Conservation (phyloP, 37 sponge, comb jelly and placozoan species). For the Diacarnus erythraeanus region DNA sequence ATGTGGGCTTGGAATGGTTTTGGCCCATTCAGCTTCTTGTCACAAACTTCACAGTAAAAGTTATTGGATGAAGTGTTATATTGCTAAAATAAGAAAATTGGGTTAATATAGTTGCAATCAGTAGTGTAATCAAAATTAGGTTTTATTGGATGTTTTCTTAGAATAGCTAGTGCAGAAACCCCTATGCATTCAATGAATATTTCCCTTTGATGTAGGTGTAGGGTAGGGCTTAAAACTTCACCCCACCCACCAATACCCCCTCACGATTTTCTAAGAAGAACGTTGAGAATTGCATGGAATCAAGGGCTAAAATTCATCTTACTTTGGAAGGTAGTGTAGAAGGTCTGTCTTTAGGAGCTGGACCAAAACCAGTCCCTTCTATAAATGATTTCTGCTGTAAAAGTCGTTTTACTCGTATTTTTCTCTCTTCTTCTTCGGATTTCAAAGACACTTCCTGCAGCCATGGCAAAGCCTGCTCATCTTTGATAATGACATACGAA, state of each 20-base stretch:
- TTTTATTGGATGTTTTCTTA: too few relatives aligned
- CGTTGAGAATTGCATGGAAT: too few relatives aligned
- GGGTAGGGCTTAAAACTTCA: too few relatives aligned
- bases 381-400: constrained; percentile 21
- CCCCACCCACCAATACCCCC: too few relatives aligned
- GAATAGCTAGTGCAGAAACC: too few relatives aligned
- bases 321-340: constrained; percentile 7
- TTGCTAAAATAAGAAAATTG: too few relatives aligned
- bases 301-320: neutral
- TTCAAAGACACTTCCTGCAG: constrained; percentile 38
- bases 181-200: too few relatives aligned
- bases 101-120: too few relatives aligned
- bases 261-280: too few relatives aligned
- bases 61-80: too few relatives aligned
- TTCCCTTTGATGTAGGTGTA: too few relatives aligned
- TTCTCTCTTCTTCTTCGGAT: constrained; percentile 51
- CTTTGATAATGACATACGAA: constrained; percentile 56
- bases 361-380: constrained; percentile 58
- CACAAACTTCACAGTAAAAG: constrained; percentile 70
- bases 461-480: constrained; percentile 60
- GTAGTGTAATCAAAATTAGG: too few relatives aligned
- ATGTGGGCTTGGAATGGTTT: constrained; percentile 75
- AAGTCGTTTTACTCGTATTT: constrained; percentile 42
- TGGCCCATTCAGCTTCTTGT: constrained; percentile 70
- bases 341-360: constrained; percentile 23